Evolutionary conservation across 2,888 invertebrate genomes (phyloP).

Genomic region (Scaptomyza tumidula): DNA sequence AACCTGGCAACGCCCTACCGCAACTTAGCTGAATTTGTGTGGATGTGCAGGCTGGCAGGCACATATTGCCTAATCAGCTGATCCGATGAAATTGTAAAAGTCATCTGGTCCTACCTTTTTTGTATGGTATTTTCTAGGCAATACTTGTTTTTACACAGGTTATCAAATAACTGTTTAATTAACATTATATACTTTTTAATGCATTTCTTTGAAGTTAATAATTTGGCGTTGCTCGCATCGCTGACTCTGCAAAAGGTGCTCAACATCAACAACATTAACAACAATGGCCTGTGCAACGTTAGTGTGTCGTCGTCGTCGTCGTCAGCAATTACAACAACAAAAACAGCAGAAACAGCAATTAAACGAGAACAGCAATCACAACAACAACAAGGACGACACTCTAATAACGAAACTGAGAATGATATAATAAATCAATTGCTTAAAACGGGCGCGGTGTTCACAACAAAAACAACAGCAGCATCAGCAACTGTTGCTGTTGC

Average conservation of each 20-base stretch:
- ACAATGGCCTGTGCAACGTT: conserved; percentile 37
- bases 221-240: conserved; percentile 78
- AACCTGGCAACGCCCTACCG: neutral
- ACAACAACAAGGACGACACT: conserved; percentile 51
- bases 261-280: conserved; percentile 75
- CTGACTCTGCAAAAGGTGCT: conserved; percentile 78
- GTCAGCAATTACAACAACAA: conserved; percentile 30
- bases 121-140: too few species aligned
- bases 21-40: neutral
- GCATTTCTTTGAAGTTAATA: conserved; percentile 68
- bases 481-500: conserved; percentile 21
- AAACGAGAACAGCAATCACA: conserved; percentile 28
- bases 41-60: neutral
- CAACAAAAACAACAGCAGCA: conserved; percentile 44
- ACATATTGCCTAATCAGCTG: neutral
- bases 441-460: conserved; percentile 63
- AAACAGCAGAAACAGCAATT: neutral
- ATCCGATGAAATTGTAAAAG: neutral
- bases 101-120: neutral
- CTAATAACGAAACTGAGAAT: conserved; percentile 64
- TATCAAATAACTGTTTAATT: neutral
- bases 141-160: too few species aligned
- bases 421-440: conserved; percentile 62
- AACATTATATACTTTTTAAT: conserved; percentile 14
- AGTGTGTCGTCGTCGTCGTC: conserved; percentile 42